Evolutionary conservation across 2,888 invertebrate genomes (phyloP).

Genomic region (Pachliopta kotzebuea): DNA sequence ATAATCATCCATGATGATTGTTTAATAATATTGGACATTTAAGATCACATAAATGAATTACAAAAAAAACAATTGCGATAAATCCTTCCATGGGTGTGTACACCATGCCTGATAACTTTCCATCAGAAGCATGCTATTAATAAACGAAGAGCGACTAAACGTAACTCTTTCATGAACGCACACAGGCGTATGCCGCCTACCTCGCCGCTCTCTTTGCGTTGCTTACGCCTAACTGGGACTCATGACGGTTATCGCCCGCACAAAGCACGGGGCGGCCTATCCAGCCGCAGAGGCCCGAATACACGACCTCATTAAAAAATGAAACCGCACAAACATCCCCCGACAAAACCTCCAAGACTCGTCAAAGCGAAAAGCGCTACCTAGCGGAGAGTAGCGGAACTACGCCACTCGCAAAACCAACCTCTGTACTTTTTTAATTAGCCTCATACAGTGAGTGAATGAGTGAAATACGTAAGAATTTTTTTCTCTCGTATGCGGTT

Average conservation of each 20-base stretch:
- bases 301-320: constrained; percentile 79
- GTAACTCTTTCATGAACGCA: constrained; percentile 67
- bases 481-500: constrained; percentile 64
- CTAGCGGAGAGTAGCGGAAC: constrained; percentile 76
- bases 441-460: constrained; percentile 74
- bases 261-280: constrained; percentile 57
- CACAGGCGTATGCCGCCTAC: constrained; percentile 38
- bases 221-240: constrained; percentile 44
- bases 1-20: too few relatives aligned
- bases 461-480: constrained; percentile 72
- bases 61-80: background rate
- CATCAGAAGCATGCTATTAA: constrained; percentile 51
- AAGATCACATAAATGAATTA: background rate
- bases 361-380: constrained; percentile 73
- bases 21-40: background rate
- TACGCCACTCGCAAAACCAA: constrained; percentile 71
- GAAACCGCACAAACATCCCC: constrained; percentile 62
- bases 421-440: constrained; percentile 79
- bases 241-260: constrained; percentile 44
- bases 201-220: constrained; percentile 48
- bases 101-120: constrained; percentile 46
- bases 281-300: constrained; percentile 60
- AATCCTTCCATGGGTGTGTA: constrained; percentile 9
- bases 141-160: constrained; percentile 61
- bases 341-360: constrained; percentile 55